These are phyloP conservation scores for Pandemis cinnamomeana DNA, from an alignment of 2,888 invertebrate species.

Conservation along the genomic window DNA sequence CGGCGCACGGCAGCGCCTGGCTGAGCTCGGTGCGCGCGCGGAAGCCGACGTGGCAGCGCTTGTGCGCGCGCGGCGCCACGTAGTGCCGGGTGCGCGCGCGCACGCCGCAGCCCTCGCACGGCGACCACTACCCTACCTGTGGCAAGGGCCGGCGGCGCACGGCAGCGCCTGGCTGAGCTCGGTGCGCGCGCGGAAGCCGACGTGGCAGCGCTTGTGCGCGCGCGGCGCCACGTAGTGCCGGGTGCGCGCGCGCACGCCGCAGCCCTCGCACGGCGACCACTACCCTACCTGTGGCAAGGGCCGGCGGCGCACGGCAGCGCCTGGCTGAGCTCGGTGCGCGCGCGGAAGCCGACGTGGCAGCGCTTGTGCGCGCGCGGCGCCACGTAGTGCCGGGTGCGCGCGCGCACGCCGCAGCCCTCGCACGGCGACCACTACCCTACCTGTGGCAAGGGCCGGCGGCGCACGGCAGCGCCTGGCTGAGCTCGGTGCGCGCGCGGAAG, in stretches of 20 bases:
- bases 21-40: conserved; percentile 69
- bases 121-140: conserved; percentile 87
- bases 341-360: conserved; percentile 81
- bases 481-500: conserved; percentile 66
- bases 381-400: conserved; percentile 88
- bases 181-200: conserved; percentile 70
- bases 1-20: conserved; percentile 77
- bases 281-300: conserved; percentile 68
- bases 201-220: conserved; percentile 87
- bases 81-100: conserved; percentile 89
- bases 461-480: conserved; percentile 78
- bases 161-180: conserved; percentile 76
- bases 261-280: conserved; percentile 89
- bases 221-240: conserved; percentile 86
- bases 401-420: conserved; percentile 88
- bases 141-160: conserved; percentile 74
- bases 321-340: conserved; percentile 71
- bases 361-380: conserved; percentile 86
- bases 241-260: conserved; percentile 88
- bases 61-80: conserved; percentile 85
- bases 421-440: no score
- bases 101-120: conserved; percentile 89
- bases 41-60: conserved; percentile 84
- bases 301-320: conserved; percentile 77
- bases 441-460: conserved; percentile 72